A percentile compares a stretch with the other conserved stretches of the same genome.
These are phyloP conservation scores for Netelia melanura DNA, from an alignment of 2,888 invertebrate genomes.

Conservation along the genomic window DNA sequence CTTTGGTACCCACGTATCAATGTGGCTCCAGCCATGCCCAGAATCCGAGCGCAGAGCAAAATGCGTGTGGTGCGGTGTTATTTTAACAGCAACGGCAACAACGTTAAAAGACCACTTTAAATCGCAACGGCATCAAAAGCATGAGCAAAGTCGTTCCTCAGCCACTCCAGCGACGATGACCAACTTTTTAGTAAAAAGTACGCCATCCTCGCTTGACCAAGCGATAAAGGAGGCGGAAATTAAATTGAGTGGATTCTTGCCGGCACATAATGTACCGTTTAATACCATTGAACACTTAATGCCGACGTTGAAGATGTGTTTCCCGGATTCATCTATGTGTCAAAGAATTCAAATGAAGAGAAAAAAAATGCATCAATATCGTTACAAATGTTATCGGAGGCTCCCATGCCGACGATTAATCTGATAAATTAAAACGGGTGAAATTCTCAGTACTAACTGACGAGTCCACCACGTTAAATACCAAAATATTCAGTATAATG, in stretches of 20 bases:
- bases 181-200: background rate
- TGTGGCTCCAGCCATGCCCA: too few species aligned
- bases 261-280: too few species aligned
- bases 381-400: conserved; percentile 74
- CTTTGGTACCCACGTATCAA: too few species aligned
- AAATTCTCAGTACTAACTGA: conserved; percentile 75
- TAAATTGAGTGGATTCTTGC: background rate
- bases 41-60: too few species aligned
- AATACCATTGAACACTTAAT: conserved; percentile 50
- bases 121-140: too few species aligned
- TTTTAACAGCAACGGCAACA: too few species aligned
- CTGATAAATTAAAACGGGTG: conserved; percentile 66
- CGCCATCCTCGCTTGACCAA: conserved; percentile 6
- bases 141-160: too few species aligned
- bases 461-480: conserved; percentile 72
- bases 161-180: background rate
- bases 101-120: too few species aligned
- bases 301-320: conserved; percentile 71
- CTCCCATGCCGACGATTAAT: conserved; percentile 70
- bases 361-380: conserved; percentile 70
- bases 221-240: conserved; percentile 47
- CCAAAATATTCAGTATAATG: conserved; percentile 68
- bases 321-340: conserved; percentile 73
- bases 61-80: too few species aligned
- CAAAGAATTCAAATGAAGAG: conserved; percentile 71